phyloP scores from a whole-genome alignment of 2,113 vertebrate species.

The Catharus bicknelli region DNA sequence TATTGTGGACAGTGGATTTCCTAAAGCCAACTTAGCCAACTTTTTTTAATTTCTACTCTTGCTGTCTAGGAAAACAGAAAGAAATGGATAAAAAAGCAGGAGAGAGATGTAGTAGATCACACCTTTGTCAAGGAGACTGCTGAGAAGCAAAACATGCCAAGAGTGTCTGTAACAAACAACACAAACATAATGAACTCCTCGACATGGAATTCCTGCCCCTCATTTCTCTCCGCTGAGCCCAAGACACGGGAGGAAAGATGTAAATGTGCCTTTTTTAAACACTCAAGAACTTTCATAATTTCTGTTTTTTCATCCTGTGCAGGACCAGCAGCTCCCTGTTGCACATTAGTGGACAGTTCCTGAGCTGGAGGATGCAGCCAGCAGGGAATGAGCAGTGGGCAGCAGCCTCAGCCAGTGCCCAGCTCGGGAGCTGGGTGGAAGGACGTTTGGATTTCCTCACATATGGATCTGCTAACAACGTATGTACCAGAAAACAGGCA shows the following conservation, averaged over 20 bases:
- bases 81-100: not conserved
- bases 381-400: not conserved
- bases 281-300: not conserved
- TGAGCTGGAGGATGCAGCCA: not conserved
- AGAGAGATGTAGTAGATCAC: not conserved
- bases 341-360: accelerated
- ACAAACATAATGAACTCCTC: not conserved
- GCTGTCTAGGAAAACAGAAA: not conserved
- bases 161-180: not conserved
- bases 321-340: not conserved
- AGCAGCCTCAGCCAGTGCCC: not conserved
- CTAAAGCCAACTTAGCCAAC: not conserved
- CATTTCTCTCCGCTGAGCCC: not conserved
- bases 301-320: not conserved
- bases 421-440: not conserved
- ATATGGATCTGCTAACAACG: constrained; percentile 58
- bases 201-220: not conserved
- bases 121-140: not conserved
- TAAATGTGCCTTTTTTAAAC: not conserved
- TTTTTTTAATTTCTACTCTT: not conserved
- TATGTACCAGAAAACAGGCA: constrained; percentile 10
- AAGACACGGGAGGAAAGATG: not conserved
- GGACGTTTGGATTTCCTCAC: not conserved
- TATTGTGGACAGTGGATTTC: not conserved
- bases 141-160: not conserved